Evolutionary conservation across 2,113 vertebrate species (phyloP).

Genomic region (Perca schrenkii): DNA sequence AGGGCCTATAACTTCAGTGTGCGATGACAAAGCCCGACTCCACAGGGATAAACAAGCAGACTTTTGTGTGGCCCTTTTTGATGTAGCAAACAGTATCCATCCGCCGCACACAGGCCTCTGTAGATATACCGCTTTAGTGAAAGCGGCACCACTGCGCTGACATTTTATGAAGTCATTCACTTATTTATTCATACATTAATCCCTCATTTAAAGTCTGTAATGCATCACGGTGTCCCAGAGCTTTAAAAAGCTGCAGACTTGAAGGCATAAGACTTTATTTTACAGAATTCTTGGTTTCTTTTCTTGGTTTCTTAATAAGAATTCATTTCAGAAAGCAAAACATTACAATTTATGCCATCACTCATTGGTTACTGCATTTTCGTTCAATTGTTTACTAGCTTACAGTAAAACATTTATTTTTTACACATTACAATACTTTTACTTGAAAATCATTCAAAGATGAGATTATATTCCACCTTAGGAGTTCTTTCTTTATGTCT

Average conservation of each 20-base stretch:
- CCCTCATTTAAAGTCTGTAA: slow-evolving; percentile 21
- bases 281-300: neutral
- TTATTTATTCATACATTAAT: slow-evolving; percentile 28
- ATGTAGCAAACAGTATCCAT: slow-evolving; percentile 25
- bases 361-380: neutral
- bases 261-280: slow-evolving; percentile 1
- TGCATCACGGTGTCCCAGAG: neutral
- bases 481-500: neutral
- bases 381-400: neutral
- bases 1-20: slow-evolving; percentile 73
- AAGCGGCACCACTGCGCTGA: neutral
- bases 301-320: too few species aligned
- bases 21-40: slow-evolving; percentile 73
- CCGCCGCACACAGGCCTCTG: neutral
- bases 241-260: neutral
- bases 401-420: neutral
- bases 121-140: slow-evolving; percentile 9
- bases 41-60: slow-evolving; percentile 63
- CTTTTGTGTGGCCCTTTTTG: slow-evolving; percentile 54
- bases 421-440: neutral
- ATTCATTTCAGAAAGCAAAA: neutral
- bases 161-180: slow-evolving; percentile 29
- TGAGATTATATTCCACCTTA: neutral
- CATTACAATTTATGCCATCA: neutral
- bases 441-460: neutral